A percentile compares a stretch with the other conserved stretches of the same genome.
These are phyloP conservation scores for Euphonia xanthogaster DNA, from an alignment of 2,797 vertebrate genomes.

Conservation along the genomic window DNA sequence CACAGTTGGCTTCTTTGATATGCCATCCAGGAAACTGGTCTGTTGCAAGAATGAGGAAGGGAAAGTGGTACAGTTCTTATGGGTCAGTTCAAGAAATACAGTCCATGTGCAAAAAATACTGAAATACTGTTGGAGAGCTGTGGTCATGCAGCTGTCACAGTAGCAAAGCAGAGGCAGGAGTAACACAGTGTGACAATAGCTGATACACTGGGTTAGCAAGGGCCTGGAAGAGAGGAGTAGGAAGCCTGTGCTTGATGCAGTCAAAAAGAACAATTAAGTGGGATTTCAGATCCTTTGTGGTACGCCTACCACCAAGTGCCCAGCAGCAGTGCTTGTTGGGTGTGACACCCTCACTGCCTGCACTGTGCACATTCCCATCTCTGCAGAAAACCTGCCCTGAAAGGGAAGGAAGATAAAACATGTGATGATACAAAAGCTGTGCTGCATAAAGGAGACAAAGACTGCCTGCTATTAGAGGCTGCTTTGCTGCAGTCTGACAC, in stretches of 20 bases:
- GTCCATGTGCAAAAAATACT: fast-evolving
- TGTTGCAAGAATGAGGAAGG: background rate
- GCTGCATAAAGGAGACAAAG: background rate
- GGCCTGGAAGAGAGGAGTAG: background rate
- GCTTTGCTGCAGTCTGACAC: background rate
- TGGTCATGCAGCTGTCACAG: background rate
- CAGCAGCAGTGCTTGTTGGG: background rate
- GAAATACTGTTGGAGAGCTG: background rate
- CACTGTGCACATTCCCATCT: background rate
- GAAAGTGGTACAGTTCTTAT: background rate
- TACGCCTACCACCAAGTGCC: background rate
- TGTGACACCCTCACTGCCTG: background rate
- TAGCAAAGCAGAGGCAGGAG: background rate
- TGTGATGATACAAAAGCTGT: background rate
- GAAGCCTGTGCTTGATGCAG: background rate
- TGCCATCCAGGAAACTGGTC: background rate
- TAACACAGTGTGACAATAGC: background rate
- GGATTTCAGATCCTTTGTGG: background rate
- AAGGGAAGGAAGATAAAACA: background rate
- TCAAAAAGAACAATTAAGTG: background rate
- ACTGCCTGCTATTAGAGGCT: background rate
- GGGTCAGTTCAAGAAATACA: background rate
- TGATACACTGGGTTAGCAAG: background rate
- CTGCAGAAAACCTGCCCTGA: background rate
- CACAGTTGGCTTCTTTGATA: background rate